Evolutionary conservation across 2,797 vertebrate species (phyloP).

Genomic region (Florisuga fusca): DNA sequence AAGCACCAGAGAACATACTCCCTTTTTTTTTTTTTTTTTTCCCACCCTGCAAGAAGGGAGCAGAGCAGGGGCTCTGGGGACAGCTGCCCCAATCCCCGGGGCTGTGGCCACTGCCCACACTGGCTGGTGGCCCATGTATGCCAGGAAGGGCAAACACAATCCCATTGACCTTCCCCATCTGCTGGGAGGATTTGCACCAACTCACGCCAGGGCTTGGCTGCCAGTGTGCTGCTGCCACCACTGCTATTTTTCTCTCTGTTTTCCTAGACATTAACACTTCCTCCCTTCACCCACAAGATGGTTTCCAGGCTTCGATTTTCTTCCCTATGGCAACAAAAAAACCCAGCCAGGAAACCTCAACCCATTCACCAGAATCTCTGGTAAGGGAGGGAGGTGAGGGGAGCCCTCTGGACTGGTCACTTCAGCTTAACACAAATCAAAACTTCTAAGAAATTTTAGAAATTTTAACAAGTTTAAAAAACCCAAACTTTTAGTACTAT

Average conservation of each 20-base stretch:
- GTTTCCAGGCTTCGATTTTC: constrained; percentile 54
- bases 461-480: too few relatives aligned
- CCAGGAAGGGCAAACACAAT: not conserved
- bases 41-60: not conserved
- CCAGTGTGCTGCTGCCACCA: not conserved
- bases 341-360: constrained; percentile 38
- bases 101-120: not conserved
- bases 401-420: not conserved
- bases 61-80: not conserved
- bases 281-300: constrained; percentile 57
- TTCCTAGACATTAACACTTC: constrained; percentile 52
- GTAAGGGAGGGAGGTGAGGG: not conserved
- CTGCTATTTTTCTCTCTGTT: constrained; percentile 55
- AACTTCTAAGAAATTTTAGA: not conserved
- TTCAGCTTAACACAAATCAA: not conserved
- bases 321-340: constrained; percentile 60
- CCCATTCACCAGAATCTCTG: not conserved
- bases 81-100: fast-evolving
- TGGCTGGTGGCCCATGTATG: not conserved
- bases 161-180: not conserved
- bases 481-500: not conserved
- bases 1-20: not conserved
- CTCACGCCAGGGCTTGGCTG: not conserved
- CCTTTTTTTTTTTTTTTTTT: not conserved
- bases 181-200: not conserved